Percentiles rank a stretch among this genome's conserved stretches.
These are phyloP conservation scores for Anorthoa munda DNA, from an alignment of 2,888 invertebrate species.

Conservation along the genomic window DNA sequence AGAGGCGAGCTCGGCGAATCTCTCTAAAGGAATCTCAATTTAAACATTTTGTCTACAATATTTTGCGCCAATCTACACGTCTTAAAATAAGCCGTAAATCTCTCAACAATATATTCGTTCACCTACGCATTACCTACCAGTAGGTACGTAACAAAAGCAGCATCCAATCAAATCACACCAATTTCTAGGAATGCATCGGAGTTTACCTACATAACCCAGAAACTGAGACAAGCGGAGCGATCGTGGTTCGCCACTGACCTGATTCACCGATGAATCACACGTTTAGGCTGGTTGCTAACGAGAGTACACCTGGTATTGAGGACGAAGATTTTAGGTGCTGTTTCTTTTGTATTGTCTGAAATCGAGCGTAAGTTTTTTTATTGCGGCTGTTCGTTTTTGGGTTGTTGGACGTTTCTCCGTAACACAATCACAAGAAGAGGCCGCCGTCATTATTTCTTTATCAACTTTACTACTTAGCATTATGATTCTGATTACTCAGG, in stretches of 20 bases:
- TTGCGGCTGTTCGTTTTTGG: too few relatives aligned
- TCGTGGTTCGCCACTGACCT: conserved; percentile 67
- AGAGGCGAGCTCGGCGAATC: too few relatives aligned
- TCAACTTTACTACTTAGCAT: too few relatives aligned
- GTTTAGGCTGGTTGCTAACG: conserved; percentile 33
- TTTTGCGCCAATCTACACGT: neutral
- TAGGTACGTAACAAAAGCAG: neutral
- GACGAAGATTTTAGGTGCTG: neutral
- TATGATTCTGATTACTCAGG: neutral
- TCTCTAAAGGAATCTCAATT: neutral
- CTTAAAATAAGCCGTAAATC: neutral
- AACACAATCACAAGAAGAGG: too few relatives aligned
- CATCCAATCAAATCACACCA: conserved; percentile 36
- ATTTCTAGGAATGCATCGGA: conserved; percentile 55
- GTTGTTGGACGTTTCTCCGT: too few relatives aligned
- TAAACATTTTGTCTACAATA: neutral
- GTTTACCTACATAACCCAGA: conserved; percentile 62
- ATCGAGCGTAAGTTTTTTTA: neutral
- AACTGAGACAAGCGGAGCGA: conserved; percentile 59
- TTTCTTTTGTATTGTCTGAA: neutral
- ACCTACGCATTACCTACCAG: neutral
- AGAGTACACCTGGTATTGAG: neutral
- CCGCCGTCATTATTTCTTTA: too few relatives aligned
- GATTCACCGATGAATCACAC: conserved; percentile 70
- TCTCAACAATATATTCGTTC: neutral